Evolutionary conservation across 2,113 vertebrate species (phyloP).

Genomic region (Rhipidura dahli): DNA sequence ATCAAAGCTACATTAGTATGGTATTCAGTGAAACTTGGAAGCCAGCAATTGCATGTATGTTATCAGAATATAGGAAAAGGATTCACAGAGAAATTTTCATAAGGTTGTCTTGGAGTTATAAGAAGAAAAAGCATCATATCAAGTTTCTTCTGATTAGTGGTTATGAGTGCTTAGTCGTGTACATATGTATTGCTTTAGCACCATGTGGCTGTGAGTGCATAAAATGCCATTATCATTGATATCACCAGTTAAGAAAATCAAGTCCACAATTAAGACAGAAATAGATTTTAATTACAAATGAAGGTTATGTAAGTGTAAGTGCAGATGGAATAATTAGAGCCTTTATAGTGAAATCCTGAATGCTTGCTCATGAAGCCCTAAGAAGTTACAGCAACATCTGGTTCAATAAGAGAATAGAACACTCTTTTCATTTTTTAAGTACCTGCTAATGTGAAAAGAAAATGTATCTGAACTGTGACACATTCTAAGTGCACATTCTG

Average conservation of each 20-base stretch:
- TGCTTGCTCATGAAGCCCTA: conserved; percentile 25
- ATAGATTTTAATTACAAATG: conserved; percentile 55
- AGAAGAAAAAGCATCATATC: background rate
- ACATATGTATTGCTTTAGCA: background rate
- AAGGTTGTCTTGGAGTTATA: background rate
- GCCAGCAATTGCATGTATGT: background rate
- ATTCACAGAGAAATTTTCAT: background rate
- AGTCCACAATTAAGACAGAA: conserved; percentile 29
- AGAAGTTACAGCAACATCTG: conserved; percentile 23
- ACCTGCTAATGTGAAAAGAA: background rate
- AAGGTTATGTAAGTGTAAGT: conserved; percentile 29
- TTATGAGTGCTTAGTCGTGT: background rate
- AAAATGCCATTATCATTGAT: conserved; percentile 21
- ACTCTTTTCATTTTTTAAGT: background rate
- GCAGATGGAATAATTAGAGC: conserved; percentile 48
- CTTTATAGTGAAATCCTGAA: conserved; percentile 8
- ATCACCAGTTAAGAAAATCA: conserved; percentile 22
- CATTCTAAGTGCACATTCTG: background rate
- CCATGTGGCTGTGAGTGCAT: background rate
- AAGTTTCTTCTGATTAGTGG: background rate
- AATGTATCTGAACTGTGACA: background rate
- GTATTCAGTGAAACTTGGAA: background rate
- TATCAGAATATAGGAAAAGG: background rate
- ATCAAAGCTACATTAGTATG: background rate
- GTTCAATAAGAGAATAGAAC: background rate